Base-by-base conservation (phyloP, 2,888 invertebrate species). In the Agriopis marginaria region DNA sequence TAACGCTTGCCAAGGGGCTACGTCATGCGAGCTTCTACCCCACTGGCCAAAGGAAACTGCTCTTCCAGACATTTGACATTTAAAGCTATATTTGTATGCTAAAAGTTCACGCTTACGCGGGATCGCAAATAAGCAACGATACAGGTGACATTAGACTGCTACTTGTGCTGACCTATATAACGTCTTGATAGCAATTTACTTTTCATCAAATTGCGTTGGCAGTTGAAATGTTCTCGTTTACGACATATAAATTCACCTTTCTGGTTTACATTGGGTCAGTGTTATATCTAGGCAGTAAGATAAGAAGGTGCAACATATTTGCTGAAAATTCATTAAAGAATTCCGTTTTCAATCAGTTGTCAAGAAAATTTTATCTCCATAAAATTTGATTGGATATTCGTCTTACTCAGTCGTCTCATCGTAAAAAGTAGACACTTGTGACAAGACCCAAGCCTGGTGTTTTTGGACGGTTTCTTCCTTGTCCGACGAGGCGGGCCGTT, bases 1-100 rank as follows among this genome's bases (percentile, higher is more conserved):
- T 82, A 81, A 77, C 87, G 87, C 86, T 89, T 91, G 91, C 92
- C 92, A 92, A 92, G 79, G 82, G 70, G 77, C 86, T 82, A 90
- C 92, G 91, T 91, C 89, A 91, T 82, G 77, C 76, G 79, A 84
- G 83, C 79, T 84, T 85, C 82, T 80, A 79, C 81, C 82, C 79
- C 77, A 81, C 79, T 79, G 78, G 83, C 79, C 85, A 87, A 78
- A 85, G 84, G 81, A 91, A 87, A 88, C 80, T 87, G 77, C 77
- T 80, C 82, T 81, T 84, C 82, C 78, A 78, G 81, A 74, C 80
- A 78, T 83, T 83, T 84, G 81, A 82, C 80, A 85, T 86, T 87
- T 87, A 84, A 85, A 81, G 77, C 81, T 81, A 84, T 83, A 86
- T 89, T 89, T 83, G 84, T 79, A 66, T 80, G 74, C 55, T 72